Conservation (phyloP, 2,113 vertebrate species). For the Cryptomyrus ogoouensis region DNA sequence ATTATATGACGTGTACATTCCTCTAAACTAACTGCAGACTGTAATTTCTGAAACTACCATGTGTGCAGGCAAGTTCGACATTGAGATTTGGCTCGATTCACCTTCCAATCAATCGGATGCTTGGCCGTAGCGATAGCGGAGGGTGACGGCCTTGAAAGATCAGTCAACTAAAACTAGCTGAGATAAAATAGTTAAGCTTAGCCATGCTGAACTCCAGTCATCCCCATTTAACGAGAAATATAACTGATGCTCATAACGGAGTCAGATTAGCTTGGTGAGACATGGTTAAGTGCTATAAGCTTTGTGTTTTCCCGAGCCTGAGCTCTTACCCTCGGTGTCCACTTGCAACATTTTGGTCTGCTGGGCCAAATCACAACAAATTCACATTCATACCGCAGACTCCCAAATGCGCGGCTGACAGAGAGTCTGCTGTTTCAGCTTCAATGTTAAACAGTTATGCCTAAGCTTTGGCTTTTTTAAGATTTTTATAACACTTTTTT, state of each 20-base stretch:
- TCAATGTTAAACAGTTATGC: background rate
- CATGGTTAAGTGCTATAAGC: slow-evolving; percentile 51
- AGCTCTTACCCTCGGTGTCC: slow-evolving; percentile 24
- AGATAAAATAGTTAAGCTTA: slow-evolving; percentile 3
- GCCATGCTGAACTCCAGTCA: background rate
- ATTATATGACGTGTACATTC: background rate
- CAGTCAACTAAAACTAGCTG: background rate
- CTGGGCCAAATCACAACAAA: slow-evolving; percentile 12
- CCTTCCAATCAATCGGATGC: background rate
- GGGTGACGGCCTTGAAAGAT: background rate
- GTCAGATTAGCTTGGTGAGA: slow-evolving; percentile 15
- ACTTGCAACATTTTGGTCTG: slow-evolving; percentile 24
- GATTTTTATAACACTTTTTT: slow-evolving; percentile 13
- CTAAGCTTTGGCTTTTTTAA: background rate
- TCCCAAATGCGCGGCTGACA: slow-evolving; percentile 9
- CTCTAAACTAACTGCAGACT: background rate
- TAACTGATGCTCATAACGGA: background rate
- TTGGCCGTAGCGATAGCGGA: background rate
- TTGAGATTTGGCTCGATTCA: background rate
- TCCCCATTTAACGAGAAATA: background rate
- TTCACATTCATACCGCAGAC: slow-evolving; percentile 41
- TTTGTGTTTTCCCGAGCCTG: slow-evolving; percentile 24
- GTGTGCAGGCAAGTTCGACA: background rate
- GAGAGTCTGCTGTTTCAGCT: background rate
- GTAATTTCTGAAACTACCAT: background rate